These are phyloP conservation scores for Oryzias celebensis DNA, from an alignment of 2,113 vertebrate genomes.

Conservation along the genomic window DNA sequence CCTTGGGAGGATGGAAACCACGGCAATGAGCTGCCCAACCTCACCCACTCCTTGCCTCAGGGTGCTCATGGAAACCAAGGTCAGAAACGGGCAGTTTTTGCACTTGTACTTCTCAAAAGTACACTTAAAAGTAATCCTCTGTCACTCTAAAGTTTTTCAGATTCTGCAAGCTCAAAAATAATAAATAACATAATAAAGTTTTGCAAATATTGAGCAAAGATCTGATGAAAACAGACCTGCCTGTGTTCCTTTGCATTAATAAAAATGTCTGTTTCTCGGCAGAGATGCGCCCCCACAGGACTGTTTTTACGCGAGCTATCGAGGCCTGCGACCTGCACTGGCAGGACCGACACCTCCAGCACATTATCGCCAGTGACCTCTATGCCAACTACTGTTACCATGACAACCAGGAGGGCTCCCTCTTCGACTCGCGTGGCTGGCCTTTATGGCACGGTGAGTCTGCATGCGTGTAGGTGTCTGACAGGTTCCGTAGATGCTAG, in stretches of 20 bases:
- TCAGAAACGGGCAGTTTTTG: constrained; percentile 58
- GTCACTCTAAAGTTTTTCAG: neutral
- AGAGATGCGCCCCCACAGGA: constrained; percentile 89
- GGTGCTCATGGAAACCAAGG: constrained; percentile 97
- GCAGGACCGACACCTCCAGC: constrained; percentile 98
- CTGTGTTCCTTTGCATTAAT: neutral
- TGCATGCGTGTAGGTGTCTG: constrained; percentile 1
- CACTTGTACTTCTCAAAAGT: constrained; percentile 30
- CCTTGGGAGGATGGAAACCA: constrained; percentile 99
- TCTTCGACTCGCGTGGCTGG: constrained; percentile 95
- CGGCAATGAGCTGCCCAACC: constrained; percentile 94
- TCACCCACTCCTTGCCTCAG: constrained; percentile 99
- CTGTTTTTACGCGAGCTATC: constrained; percentile 97
- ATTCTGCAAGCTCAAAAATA: constrained; percentile 1
- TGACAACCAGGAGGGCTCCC: constrained; percentile 93
- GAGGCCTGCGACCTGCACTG: constrained; percentile 99
- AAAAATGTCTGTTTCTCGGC: neutral
- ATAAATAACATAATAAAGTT: neutral
- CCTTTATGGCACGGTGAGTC: constrained; percentile 96
- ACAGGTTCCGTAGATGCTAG: constrained; percentile 4
- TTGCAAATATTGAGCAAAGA: neutral
- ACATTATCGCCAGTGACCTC: constrained; percentile 96
- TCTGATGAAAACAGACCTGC: neutral
- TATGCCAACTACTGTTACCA: constrained; percentile 99
- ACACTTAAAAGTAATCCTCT: constrained; percentile 3